A percentile compares a stretch with the other conserved stretches of the same genome.
phyloP scores from a whole-genome alignment of 1,140 invertebrate species.

The Mylabris phalerata region DNA sequence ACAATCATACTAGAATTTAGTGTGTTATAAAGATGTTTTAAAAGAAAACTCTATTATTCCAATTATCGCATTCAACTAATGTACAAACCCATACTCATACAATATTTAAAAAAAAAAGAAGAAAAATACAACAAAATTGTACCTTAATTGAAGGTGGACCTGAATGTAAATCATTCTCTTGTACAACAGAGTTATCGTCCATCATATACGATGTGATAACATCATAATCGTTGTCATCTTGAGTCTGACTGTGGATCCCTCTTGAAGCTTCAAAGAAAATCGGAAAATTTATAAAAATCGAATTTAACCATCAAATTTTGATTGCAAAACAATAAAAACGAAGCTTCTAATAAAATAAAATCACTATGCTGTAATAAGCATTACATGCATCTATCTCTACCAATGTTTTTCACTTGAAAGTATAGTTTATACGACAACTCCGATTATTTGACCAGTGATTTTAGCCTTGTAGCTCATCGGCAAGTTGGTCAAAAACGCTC shows the following conservation, averaged over 20 bases:
- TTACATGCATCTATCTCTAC: no score
- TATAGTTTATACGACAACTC: no score
- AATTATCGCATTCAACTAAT: background rate
- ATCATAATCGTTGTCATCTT: slow-evolving; percentile 74
- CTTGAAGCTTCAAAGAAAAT: slow-evolving; percentile 31
- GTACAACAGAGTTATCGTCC: slow-evolving; percentile 76
- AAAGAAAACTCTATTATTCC: background rate
- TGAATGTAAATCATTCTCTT: slow-evolving; percentile 67
- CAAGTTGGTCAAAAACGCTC: no score
- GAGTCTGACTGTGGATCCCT: slow-evolving; percentile 41
- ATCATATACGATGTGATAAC: slow-evolving; percentile 69
- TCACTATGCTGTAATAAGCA: no score
- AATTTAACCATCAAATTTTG: background rate
- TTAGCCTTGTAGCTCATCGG: no score
- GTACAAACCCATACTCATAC: background rate
- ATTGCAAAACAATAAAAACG: background rate
- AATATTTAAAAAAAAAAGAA: background rate
- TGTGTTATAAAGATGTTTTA: background rate
- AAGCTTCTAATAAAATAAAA: no score
- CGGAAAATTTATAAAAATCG: background rate
- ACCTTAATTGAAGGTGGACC: slow-evolving; percentile 78
- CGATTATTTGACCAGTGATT: no score
- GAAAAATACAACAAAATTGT: slow-evolving; percentile 21
- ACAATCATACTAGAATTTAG: background rate
- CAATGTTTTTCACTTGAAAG: no score